phyloP scores from a whole-genome alignment of 2,888 invertebrate species.

The Spilosoma lubricipeda region DNA sequence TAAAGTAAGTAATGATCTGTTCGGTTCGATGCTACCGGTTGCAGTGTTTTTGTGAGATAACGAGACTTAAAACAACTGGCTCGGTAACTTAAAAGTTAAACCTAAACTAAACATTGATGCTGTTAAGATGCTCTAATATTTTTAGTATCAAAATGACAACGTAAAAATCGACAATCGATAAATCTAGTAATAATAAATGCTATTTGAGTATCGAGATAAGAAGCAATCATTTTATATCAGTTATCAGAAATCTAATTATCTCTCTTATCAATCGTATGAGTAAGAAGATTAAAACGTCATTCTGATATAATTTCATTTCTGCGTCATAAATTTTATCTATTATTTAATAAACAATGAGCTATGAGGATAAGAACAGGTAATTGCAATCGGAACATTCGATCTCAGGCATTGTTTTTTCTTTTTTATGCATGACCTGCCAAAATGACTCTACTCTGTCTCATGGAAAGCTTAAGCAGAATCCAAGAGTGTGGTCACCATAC shows the following conservation, averaged over 20 bases:
- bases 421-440: no score
- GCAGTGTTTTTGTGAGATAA: constrained; percentile 18
- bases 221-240: background rate
- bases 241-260: constrained; percentile 9
- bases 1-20: constrained; percentile 45
- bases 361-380: constrained; percentile 8
- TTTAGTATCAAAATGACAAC: background rate
- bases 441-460: no score
- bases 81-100: background rate
- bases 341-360: constrained; percentile 10
- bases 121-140: background rate
- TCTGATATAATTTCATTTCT: constrained; percentile 33
- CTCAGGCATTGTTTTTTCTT: background rate
- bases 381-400: constrained; percentile 5
- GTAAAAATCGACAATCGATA: background rate
- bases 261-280: constrained; percentile 5
- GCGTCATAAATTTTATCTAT: constrained; percentile 35
- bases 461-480: no score
- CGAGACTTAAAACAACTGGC: background rate
- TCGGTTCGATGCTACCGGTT: constrained; percentile 31
- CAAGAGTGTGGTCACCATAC: no score
- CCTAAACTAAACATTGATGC: background rate
- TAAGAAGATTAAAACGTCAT: constrained; percentile 19
- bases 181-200: background rate
- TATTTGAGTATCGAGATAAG: background rate